phyloP scores from a whole-genome alignment of 2,113 vertebrate species.

The Zosterops japonicus region DNA sequence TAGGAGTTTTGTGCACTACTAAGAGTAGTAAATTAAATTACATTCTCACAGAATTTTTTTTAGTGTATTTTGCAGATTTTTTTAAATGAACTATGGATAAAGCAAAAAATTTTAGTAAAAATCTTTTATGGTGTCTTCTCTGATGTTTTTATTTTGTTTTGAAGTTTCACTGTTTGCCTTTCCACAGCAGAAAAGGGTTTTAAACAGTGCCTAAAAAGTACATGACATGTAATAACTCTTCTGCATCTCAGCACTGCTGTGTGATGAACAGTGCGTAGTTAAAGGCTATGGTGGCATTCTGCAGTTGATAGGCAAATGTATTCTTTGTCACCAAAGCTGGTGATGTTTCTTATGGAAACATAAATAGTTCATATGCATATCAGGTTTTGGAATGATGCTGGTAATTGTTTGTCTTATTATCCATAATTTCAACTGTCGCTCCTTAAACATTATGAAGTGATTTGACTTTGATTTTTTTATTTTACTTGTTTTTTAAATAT shows the following conservation, averaged over 20 bases:
- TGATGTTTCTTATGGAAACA: neutral
- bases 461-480: neutral
- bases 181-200: neutral
- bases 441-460: neutral
- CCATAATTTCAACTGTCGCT: neutral
- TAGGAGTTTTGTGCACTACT: slow-evolving; percentile 46
- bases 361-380: neutral
- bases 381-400: neutral
- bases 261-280: neutral
- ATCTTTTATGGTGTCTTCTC: neutral
- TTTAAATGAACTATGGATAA: neutral
- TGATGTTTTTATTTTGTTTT: neutral
- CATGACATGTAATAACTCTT: neutral
- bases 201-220: neutral
- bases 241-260: neutral
- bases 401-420: neutral
- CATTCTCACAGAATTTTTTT: neutral
- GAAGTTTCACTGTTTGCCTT: neutral
- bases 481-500: neutral
- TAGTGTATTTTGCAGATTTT: neutral
- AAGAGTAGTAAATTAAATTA: neutral
- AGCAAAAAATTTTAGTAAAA: neutral
- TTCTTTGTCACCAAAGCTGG: neutral
- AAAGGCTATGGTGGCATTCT: neutral
- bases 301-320: neutral